Evolutionary conservation across 1,140 invertebrate species (phyloP), one percentile per base, ranked within the genome.

Genomic region (Penaeus vannamei): DNA sequence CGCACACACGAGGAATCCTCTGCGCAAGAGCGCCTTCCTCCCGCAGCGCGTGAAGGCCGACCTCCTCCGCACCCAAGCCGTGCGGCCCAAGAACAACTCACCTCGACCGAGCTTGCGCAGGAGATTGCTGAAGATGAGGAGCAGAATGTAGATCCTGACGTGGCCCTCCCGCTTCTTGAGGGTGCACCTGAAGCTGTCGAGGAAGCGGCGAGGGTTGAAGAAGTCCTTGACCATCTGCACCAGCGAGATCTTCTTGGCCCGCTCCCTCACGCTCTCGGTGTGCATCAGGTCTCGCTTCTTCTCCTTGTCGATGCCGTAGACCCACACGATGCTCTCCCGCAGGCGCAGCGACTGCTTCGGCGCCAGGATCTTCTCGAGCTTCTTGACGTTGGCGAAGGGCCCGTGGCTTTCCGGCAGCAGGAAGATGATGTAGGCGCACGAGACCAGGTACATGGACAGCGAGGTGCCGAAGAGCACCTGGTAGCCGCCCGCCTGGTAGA

Each of bases 331-430:
- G 61, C 87, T 91, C 66, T 91, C 88, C 26, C 90, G 85, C 8
- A 91, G 89, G 23, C 89, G 46, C 66, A 90, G 83, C 7, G 91
- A 90, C 22, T 89, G 91, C 69, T 91, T 91, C 20, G 85, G 88
- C 10, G 77, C 83, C 59, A 89, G 64, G 53, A 91, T 88, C 86
- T 91, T 91, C 42, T 85, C 83, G n/a, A 91, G 87, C 36, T 87
- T 84, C 76, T 88, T 62, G 59, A 90, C 86, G 85, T 91, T 90
- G 36, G 88, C 88, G 81, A 91, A 91, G 61, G 91, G 91, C 46
- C 91, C 91, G 59, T 91, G 91, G 76, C 91, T 91, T 83, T 91
- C 91, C 14, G 91, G 91, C 77, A 91, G 29, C 80, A 91, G 77
- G 72, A 90, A 69, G 19, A 80, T 62, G 61, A 90, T 86, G 89